A percentile compares a stretch with the other conserved stretches of the same genome.
These are phyloP conservation scores for Sebastes trivittatus DNA, from an alignment of 2,797 vertebrate species.

Conservation along the genomic window DNA sequence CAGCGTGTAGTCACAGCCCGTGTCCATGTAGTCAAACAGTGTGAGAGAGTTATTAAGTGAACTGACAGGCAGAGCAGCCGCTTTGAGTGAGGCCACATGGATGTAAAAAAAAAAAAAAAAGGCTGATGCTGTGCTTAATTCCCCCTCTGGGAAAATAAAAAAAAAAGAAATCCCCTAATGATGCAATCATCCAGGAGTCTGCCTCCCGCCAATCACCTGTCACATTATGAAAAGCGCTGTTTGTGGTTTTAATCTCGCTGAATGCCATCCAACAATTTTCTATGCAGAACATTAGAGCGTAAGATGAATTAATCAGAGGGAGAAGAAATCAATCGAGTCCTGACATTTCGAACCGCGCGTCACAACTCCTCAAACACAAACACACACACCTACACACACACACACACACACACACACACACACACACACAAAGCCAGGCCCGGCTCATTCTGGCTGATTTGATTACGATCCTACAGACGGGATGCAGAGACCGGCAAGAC, in stretches of 20 bases:
- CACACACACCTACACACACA: slow-evolving; percentile 2
- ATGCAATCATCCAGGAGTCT: slow-evolving; percentile 75
- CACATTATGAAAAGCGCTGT: slow-evolving; percentile 79
- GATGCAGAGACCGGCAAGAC: slow-evolving; percentile 24
- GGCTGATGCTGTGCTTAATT: slow-evolving; percentile 58
- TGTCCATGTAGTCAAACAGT: background rate
- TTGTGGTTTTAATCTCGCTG: slow-evolving; percentile 79
- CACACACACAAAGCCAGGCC: background rate
- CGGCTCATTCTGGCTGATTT: slow-evolving; percentile 46
- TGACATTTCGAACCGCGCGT: slow-evolving; percentile 80
- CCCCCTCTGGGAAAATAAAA: slow-evolving; percentile 24
- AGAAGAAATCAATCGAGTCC: slow-evolving; percentile 82
- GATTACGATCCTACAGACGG: slow-evolving; percentile 44
- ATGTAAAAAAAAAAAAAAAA: slow-evolving; percentile 23
- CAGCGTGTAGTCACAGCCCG: background rate
- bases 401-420: slow-evolving; percentile 1
- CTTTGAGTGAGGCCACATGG: slow-evolving; percentile 14
- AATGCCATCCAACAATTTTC: slow-evolving; percentile 79
- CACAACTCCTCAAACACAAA: slow-evolving; percentile 50
- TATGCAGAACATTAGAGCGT: slow-evolving; percentile 75
- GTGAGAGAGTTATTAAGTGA: slow-evolving; percentile 24
- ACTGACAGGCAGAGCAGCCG: slow-evolving; percentile 36
- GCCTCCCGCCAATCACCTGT: slow-evolving; percentile 80
- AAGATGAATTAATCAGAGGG: slow-evolving; percentile 84
- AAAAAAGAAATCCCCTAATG: slow-evolving; percentile 59